phyloP scores from a whole-genome alignment of 2,888 invertebrate genomes.

The Drosophila paranaensis region DNA sequence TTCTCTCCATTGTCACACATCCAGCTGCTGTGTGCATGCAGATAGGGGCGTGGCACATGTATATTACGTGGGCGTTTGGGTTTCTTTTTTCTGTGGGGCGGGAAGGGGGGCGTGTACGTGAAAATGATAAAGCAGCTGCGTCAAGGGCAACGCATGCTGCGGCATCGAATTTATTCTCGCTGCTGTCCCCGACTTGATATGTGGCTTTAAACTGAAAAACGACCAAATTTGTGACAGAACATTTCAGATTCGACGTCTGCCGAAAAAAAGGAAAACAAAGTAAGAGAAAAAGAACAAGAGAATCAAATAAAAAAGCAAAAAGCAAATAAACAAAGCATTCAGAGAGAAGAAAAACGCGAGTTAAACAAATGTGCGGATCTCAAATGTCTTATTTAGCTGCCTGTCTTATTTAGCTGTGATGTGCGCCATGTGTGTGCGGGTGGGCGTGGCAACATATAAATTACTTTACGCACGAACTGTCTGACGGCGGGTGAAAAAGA shows the following conservation, averaged over 20 bases:
- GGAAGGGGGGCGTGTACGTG: constrained; percentile 39
- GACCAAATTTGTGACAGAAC: constrained; percentile 41
- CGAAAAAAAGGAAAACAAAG: constrained; percentile 4
- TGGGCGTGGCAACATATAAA: constrained; percentile 68
- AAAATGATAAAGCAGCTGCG: constrained; percentile 78
- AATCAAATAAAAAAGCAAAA: constrained; percentile 15
- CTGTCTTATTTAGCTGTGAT: constrained; percentile 17
- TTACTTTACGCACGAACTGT: constrained; percentile 63
- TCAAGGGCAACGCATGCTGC: constrained; percentile 61
- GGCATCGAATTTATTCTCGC: constrained; percentile 73
- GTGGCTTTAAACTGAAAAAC: constrained; percentile 65
- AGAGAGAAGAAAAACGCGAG: constrained; percentile 19
- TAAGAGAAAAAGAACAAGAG: neutral
- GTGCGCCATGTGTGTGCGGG: constrained; percentile 1
- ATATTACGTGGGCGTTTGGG: constrained; percentile 23
- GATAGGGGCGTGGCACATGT: constrained; percentile 25
- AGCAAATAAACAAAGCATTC: constrained; percentile 10
- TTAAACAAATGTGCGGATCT: constrained; percentile 67
- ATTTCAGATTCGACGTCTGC: constrained; percentile 59
- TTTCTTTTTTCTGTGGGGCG: neutral
- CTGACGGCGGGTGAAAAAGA: constrained; percentile 24
- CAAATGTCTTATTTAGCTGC: constrained; percentile 67
- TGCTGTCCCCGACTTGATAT: constrained; percentile 58
- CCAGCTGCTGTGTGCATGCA: constrained; percentile 56
- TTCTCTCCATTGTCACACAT: constrained; percentile 15